phyloP scores from a whole-genome alignment of 2,888 invertebrate genomes.

The Rhogogaster chlorosoma region DNA sequence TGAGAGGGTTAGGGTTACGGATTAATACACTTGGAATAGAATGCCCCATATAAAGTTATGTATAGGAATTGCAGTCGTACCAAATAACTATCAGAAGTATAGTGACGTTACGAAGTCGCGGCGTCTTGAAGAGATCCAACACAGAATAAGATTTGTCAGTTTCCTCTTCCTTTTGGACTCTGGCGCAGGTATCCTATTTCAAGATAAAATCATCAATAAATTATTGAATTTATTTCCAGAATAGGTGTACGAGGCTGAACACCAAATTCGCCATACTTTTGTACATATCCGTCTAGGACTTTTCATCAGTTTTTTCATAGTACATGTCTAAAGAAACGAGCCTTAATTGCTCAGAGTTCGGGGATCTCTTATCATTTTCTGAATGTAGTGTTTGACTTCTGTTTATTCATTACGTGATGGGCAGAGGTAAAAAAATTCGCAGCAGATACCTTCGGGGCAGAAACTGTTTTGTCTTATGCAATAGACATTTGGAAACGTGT shows the following conservation, averaged over 20 bases:
- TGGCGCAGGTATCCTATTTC: conserved; percentile 83
- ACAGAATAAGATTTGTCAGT: conserved; percentile 87
- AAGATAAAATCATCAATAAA: conserved; percentile 10
- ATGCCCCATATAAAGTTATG: background rate
- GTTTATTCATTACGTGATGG: background rate
- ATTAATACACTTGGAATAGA: too few relatives aligned
- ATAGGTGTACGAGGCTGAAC: background rate
- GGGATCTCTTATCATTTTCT: background rate
- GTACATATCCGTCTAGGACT: background rate
- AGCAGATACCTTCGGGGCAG: too few relatives aligned
- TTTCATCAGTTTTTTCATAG: background rate
- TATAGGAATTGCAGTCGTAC: conserved; percentile 74
- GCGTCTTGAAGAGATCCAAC: conserved; percentile 89
- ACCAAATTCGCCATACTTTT: background rate
- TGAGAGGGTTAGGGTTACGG: too few relatives aligned
- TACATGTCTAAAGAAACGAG: background rate
- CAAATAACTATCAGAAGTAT: conserved; percentile 90
- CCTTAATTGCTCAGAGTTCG: background rate
- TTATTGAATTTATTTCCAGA: background rate
- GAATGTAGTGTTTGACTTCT: background rate
- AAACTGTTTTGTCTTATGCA: background rate
- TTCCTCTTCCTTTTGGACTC: conserved; percentile 86
- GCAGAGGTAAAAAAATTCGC: background rate
- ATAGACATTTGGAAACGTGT: background rate
- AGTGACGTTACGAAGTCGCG: conserved; percentile 87